Evolutionary conservation across 2,113 vertebrate genomes (phyloP).

Genomic region (Phaetusa simplex): DNA sequence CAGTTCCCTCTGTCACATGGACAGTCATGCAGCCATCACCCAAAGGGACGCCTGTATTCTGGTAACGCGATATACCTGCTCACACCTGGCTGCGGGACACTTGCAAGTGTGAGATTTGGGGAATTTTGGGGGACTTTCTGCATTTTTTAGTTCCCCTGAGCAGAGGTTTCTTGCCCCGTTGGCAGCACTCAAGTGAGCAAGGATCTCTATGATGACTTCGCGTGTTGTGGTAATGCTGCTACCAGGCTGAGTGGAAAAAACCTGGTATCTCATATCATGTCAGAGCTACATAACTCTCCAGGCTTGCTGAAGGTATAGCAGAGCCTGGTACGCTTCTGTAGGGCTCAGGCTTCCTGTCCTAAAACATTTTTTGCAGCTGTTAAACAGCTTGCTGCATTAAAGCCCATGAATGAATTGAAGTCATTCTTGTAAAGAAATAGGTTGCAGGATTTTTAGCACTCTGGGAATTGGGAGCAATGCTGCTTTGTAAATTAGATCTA

Average conservation of each 20-base stretch:
- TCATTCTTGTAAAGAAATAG: neutral
- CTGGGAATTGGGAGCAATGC: constrained; percentile 16
- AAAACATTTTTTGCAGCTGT: neutral
- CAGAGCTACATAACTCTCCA: neutral
- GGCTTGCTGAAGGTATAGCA: neutral
- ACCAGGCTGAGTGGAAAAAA: neutral
- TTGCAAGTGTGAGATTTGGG: neutral
- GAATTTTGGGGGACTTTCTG: rapidly evolving
- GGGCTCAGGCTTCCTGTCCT: neutral
- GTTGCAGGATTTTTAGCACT: constrained; percentile 25
- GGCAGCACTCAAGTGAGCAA: neutral
- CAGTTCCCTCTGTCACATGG: neutral
- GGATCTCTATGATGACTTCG: neutral
- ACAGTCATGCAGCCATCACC: neutral
- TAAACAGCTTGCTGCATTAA: constrained; percentile 32
- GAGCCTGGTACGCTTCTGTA: neutral
- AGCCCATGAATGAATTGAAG: neutral
- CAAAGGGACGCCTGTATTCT: neutral
- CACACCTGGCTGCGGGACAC: rapidly evolving
- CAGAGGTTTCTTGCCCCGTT: neutral
- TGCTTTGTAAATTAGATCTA: constrained; percentile 48
- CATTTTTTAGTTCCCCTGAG: neutral
- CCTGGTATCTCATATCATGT: neutral
- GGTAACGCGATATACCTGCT: neutral
- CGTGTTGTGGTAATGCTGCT: neutral